Base-by-base conservation (phyloP, 2,888 invertebrate species). In the Andrena flavipes region DNA sequence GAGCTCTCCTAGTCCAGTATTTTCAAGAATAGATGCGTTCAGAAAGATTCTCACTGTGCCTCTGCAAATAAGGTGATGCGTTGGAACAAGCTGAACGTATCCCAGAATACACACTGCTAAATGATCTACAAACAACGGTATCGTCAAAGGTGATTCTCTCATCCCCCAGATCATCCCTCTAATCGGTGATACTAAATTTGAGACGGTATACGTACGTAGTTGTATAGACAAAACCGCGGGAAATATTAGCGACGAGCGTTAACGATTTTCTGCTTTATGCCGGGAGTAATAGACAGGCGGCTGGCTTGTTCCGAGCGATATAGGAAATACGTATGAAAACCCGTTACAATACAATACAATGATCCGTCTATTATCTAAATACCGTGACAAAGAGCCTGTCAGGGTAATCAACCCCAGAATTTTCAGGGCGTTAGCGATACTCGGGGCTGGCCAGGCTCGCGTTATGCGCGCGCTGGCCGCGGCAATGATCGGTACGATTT, bases 301-400 rank as follows among this genome's bases (percentile, higher is more conserved):
- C 56, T 56, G 72, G 69, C 62, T 60, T 30, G 75, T 69, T 54
- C 60, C 83, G 49, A 70, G 49, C 60, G 59, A 80, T 83, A 80
- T 83, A 76, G 76, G 68, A 74, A 84, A 81, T 63, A 65, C 70
- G 74, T 63, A 77, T 48, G 80, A 80, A 84, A 86, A 84, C 54
- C 84, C 74, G 74, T 84, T 85, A 80, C 80, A 83, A 84, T 81
- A 80, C 80, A 82, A 82, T 82, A 82, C 76, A 82, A 72, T 82
- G 81, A 86, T 76, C 74, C 71, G 76, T 86, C 82, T 76, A 86
- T 84, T 84, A 86, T 86, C 86, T 86, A 86, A 86, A 86, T 81
- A 86, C 60, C 56, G 76, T 63, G 67, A 70, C 84, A 84, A 86
- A 78, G 76, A 84, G 76, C 74, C 82, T 69, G 78, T 79, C 79